Base-by-base conservation (phyloP, 2,888 invertebrate species). In the Seira musarum region DNA sequence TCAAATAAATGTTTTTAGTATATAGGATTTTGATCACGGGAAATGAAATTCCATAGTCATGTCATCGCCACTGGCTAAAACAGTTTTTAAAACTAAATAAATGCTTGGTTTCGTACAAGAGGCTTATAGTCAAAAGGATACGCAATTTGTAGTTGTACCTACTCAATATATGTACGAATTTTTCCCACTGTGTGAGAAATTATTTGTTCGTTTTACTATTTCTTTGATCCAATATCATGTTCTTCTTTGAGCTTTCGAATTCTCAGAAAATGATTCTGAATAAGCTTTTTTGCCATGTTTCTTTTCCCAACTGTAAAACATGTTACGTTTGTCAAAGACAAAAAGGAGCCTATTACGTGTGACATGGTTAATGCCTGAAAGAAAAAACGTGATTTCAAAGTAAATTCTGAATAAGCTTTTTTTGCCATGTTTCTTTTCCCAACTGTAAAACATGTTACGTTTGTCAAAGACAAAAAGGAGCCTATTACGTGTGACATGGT, bases 1-100 rank as follows among this genome's bases (percentile, higher is more conserved):
- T 40, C 40, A 40, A 61, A 61, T n/a, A 24, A 61, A 22, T 61
- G 61, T n/a, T n/a, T n/a, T n/a, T n/a, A n/a, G n/a, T n/a, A n/a
- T n/a, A n/a, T n/a, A n/a, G n/a, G n/a, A n/a, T n/a, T n/a, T n/a
- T n/a, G n/a, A n/a, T n/a, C n/a, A n/a, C n/a, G n/a, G n/a, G n/a
- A n/a, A n/a, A n/a, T n/a, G n/a, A n/a, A n/a, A n/a, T n/a, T n/a
- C 40, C 13, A 13, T 8, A 8, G 40, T 40, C 5, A 40, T 40
- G 13, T 40, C 40, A 13, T 40, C 40, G 40, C 5, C 5, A 40
- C 6, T 40, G 6, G 40, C 40, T 40, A n/a, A n/a, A n/a, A n/a
- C n/a, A n/a, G n/a, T n/a, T n/a, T n/a, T n/a, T n/a, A n/a, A n/a
- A n/a, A n/a, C n/a, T n/a, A n/a, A n/a, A n/a, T n/a, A n/a, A n/a